Evolutionary conservation across 2,113 vertebrate species (phyloP).

Genomic region (Microcebus murinus): DNA sequence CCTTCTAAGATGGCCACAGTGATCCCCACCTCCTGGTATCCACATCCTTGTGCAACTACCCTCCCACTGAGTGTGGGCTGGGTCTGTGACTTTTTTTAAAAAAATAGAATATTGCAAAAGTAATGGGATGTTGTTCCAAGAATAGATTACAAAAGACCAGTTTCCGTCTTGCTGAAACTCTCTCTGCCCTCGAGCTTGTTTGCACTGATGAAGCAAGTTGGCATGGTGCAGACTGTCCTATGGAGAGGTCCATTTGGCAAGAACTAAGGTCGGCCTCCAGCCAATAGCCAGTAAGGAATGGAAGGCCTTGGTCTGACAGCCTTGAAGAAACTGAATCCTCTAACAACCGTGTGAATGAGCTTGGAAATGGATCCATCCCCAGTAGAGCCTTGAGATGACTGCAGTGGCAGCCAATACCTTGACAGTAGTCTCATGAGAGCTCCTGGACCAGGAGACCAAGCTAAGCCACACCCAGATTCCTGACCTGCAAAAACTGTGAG

Average conservation of each 20-base stretch:
- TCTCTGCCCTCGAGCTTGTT: neutral
- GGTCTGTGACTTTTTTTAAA: neutral
- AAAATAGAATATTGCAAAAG: neutral
- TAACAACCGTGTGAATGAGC: neutral
- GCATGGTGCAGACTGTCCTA: neutral
- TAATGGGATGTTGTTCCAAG: neutral
- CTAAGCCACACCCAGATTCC: neutral
- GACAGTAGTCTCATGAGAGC: neutral
- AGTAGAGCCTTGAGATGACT: neutral
- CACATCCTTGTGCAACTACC: neutral
- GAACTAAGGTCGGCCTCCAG: neutral
- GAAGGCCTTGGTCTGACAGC: neutral
- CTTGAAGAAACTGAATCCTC: neutral
- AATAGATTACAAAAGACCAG: neutral
- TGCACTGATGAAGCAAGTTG: neutral
- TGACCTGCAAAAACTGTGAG: neutral
- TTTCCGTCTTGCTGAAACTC: neutral
- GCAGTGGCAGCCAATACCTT: neutral
- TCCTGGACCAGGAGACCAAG: neutral
- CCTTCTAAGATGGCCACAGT: neutral
- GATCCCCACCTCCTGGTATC: neutral
- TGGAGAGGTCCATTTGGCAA: neutral
- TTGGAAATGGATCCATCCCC: neutral
- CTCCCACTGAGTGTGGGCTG: neutral
- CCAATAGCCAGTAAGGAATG: neutral